These are phyloP conservation scores for Patella ulyssiponensis DNA, from an alignment of 2,888 invertebrate genomes.

Conservation along the genomic window DNA sequence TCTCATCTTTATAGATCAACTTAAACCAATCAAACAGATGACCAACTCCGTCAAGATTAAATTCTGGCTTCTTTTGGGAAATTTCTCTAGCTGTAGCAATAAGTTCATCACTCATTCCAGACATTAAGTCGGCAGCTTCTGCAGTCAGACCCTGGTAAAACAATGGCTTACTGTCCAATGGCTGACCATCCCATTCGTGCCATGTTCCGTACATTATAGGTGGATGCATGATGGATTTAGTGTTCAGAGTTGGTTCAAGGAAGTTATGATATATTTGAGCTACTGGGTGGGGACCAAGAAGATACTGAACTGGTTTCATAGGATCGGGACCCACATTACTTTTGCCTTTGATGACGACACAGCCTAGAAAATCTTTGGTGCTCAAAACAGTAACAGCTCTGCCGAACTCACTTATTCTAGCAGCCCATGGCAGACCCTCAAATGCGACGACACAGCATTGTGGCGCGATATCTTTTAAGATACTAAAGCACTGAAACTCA, in stretches of 20 bases:
- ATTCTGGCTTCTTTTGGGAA: constrained; percentile 32
- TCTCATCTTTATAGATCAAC: constrained; percentile 46
- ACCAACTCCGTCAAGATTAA: constrained; percentile 52
- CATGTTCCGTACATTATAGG: constrained; percentile 59
- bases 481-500: constrained; percentile 51
- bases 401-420: constrained; percentile 55
- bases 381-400: constrained; percentile 52
- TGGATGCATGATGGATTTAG: constrained; percentile 57
- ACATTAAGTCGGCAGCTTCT: constrained; percentile 44
- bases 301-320: constrained; percentile 42
- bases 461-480: constrained; percentile 41
- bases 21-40: constrained; percentile 56
- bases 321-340: constrained; percentile 31
- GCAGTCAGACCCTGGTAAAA: constrained; percentile 62
- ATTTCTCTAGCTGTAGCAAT: constrained; percentile 51
- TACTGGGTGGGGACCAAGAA: constrained; percentile 48
- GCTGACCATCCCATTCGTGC: constrained; percentile 54
- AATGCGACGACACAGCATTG: constrained; percentile 47
- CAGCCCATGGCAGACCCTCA: constrained; percentile 62
- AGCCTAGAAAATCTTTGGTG: constrained; percentile 48
- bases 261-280: constrained; percentile 50
- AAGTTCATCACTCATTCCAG: constrained; percentile 53
- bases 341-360: constrained; percentile 44
- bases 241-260: constrained; percentile 55
- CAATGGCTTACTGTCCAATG: constrained; percentile 47